Conservation (phyloP, 2,113 vertebrate species). For the Oceanodroma tethys region DNA sequence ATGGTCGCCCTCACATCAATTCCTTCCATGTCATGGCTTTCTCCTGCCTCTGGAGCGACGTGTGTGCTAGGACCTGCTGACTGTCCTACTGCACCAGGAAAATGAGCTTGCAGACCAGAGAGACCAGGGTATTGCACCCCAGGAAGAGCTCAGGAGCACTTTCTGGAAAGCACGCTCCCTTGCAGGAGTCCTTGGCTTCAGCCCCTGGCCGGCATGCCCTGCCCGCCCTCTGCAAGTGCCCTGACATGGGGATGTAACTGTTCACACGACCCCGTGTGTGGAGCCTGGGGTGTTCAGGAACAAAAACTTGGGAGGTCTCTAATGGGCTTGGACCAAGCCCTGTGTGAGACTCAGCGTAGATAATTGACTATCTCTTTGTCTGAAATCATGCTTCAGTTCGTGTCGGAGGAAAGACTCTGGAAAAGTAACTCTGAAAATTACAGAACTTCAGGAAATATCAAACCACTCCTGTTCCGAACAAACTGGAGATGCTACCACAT, state of each 20-base stretch:
- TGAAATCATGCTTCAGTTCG: neutral
- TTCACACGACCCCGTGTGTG: neutral
- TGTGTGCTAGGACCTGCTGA: neutral
- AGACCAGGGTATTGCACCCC: neutral
- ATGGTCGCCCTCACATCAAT: rapidly evolving
- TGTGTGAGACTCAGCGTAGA: neutral
- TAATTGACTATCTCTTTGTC: neutral
- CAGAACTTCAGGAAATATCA: neutral
- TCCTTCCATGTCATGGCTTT: neutral
- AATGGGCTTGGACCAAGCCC: constrained; percentile 2
- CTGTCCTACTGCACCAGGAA: neutral
- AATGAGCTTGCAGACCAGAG: neutral
- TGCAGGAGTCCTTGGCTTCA: neutral
- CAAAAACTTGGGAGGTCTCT: constrained; percentile 57
- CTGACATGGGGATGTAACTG: neutral
- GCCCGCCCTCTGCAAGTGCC: neutral
- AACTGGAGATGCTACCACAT: neutral
- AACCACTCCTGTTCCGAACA: neutral
- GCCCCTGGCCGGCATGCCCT: neutral
- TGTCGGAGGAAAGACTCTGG: neutral
- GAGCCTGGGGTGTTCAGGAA: neutral
- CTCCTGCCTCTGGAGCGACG: rapidly evolving
- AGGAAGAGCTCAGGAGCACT: neutral
- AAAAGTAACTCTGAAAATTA: neutral
- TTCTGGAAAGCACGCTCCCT: neutral